phyloP scores from a whole-genome alignment of 2,888 invertebrate species.

The Epinotia brunnichana region DNA sequence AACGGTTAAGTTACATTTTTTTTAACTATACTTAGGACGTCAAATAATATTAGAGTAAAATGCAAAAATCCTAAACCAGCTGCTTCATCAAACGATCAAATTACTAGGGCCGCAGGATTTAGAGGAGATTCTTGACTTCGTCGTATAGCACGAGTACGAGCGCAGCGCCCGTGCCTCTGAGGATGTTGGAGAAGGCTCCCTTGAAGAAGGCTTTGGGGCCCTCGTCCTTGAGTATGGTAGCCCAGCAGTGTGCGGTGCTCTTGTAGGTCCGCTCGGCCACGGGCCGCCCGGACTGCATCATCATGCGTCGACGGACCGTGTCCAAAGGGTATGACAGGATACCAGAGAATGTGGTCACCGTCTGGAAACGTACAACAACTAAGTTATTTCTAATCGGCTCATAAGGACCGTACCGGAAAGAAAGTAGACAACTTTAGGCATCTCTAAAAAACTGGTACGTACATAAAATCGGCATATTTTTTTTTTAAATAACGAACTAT shows the following conservation, averaged over 20 bases:
- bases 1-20: too few relatives aligned
- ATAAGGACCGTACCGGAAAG: too few relatives aligned
- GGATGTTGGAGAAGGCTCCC: slow-evolving; percentile 96
- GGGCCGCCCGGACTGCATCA: slow-evolving; percentile 97
- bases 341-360: slow-evolving; percentile 89
- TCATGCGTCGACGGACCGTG: slow-evolving; percentile 97
- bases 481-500: too few relatives aligned
- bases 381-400: background rate
- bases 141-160: slow-evolving; percentile 95
- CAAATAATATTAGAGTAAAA: background rate
- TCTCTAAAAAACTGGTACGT: too few relatives aligned
- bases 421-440: too few relatives aligned
- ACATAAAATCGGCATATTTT: too few relatives aligned
- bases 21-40: background rate
- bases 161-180: slow-evolving; percentile 96
- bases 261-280: slow-evolving; percentile 92
- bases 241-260: slow-evolving; percentile 95
- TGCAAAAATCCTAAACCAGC: background rate
- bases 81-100: background rate
- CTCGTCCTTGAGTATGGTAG: slow-evolving; percentile 90
- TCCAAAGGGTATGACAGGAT: slow-evolving; percentile 98
- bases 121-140: slow-evolving; percentile 88
- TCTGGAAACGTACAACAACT: slow-evolving; percentile 63
- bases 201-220: slow-evolving; percentile 95
- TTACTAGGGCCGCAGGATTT: slow-evolving; percentile 49